Evolutionary conservation across 2,113 vertebrate genomes (phyloP), one percentile per base, ranked within the genome.

Genomic region (Anguilla rostrata): DNA sequence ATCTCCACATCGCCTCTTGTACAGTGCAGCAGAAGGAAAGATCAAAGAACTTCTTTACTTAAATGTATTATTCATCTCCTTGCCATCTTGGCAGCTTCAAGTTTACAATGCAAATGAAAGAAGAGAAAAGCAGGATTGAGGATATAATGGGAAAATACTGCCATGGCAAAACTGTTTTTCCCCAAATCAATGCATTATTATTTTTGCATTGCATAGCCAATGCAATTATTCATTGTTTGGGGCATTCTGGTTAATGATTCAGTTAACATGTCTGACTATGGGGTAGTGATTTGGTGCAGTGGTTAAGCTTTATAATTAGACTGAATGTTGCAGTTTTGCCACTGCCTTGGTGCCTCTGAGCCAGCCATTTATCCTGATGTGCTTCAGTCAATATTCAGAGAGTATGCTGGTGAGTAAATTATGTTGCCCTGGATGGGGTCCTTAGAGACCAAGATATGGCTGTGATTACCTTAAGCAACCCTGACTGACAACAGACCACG

Each of bases 131-230:
- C 3, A 20, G 34, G 34, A 39, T 46, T 79, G 78, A 71, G 26
- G 20, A 71, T 8, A n/a, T 46, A 7, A 34, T 75, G 8, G n/a
- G 26, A 7, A 80, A 80, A 41, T 80, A 3, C 20, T 14, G 2
- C 40, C 29, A 29, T 39, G 39, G 39, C 78, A 80, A 41, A 41
- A 80, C 15, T 4, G 41, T 7, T 18, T 22, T 80, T 75, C 34
- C 15, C 34, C 40, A 41, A 80, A 80, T 41, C 78, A 40, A 18
- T 80, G 78, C 78, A 80, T 80, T 1, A 80, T 80, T 41, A 34
- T 80, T 41, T 41, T 80, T 80, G 78, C 78, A 80, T 34, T 34
- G 66, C 66, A 80, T 34, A 75, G 66, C 66, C n/a, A 22, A 75
- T 34, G 9, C 7, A 12, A 22, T 34, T 2, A 75, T 2, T 7